Conservation (phyloP, 2,888 invertebrate species). For the Drosophila crucigera region DNA sequence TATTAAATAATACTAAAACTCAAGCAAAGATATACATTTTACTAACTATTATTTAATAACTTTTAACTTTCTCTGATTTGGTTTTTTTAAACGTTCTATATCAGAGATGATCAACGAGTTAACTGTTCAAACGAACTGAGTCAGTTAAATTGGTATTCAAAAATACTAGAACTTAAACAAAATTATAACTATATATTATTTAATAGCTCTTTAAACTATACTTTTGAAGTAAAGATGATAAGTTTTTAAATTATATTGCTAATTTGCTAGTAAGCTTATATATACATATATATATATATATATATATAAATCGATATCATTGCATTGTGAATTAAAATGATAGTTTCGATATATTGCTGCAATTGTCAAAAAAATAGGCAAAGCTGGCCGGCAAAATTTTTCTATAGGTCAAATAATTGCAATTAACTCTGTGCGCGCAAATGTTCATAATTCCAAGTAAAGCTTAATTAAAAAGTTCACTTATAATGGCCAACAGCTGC, state of each 20-base stretch:
- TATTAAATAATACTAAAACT: background rate
- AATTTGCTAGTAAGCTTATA: background rate
- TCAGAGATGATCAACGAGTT: constrained; percentile 1
- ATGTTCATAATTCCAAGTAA: background rate
- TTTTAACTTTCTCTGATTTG: constrained; percentile 5
- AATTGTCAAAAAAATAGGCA: background rate
- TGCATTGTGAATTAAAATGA: constrained; percentile 3
- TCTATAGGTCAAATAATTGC: background rate
- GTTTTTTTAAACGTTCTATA: constrained; percentile 23
- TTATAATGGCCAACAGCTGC: background rate
- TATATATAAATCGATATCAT: background rate
- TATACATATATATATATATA: no score
- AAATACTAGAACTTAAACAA: background rate
- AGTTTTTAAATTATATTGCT: background rate
- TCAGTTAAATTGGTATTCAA: background rate
- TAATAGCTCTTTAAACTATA: background rate
- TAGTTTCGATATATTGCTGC: constrained; percentile 6
- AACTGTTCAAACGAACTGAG: background rate
- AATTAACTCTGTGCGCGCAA: background rate
- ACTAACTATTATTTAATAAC: background rate
- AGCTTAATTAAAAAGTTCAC: background rate
- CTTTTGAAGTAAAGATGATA: background rate
- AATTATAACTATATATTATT: background rate
- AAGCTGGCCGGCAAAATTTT: constrained; percentile 3
- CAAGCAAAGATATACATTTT: background rate